Evolutionary conservation across 2,888 invertebrate species (phyloP).

Genomic region (Tetragonisca angustula): DNA sequence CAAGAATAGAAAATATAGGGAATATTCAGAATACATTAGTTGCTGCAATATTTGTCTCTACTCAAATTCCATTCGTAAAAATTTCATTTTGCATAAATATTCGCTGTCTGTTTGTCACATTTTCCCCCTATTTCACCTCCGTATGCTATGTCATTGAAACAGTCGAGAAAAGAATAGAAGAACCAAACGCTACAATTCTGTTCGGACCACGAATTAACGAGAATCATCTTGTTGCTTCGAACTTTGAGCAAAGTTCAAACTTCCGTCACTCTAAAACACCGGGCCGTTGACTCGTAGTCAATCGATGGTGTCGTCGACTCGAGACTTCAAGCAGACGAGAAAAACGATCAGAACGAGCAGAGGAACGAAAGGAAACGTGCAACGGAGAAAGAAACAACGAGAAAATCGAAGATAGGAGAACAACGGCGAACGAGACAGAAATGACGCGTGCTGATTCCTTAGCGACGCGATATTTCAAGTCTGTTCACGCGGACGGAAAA

Average conservation of each 20-base stretch:
- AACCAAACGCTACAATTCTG: background rate
- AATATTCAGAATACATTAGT: background rate
- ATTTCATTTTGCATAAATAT: background rate
- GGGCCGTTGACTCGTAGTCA: background rate
- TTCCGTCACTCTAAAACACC: constrained; percentile 17
- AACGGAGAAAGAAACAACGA: background rate
- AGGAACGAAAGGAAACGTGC: background rate
- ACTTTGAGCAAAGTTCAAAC: constrained; percentile 5
- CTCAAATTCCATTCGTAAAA: background rate
- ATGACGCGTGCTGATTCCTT: constrained; percentile 48
- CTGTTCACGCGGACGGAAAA: constrained; percentile 52
- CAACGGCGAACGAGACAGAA: constrained; percentile 29
- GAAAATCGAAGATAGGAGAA: constrained; percentile 2
- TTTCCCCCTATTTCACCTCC: background rate
- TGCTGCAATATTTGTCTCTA: background rate
- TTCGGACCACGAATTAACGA: constrained; percentile 18
- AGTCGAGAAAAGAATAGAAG: background rate
- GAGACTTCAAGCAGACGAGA: background rate
- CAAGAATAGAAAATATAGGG: background rate
- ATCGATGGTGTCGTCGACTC: background rate
- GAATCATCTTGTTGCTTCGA: constrained; percentile 16
- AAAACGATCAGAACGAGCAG: background rate
- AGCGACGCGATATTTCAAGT: constrained; percentile 58
- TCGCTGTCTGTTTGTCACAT: background rate
- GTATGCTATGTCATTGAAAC: background rate